These are phyloP conservation scores for Acrobasis consociella DNA, from an alignment of 2,888 invertebrate genomes.

Conservation along the genomic window DNA sequence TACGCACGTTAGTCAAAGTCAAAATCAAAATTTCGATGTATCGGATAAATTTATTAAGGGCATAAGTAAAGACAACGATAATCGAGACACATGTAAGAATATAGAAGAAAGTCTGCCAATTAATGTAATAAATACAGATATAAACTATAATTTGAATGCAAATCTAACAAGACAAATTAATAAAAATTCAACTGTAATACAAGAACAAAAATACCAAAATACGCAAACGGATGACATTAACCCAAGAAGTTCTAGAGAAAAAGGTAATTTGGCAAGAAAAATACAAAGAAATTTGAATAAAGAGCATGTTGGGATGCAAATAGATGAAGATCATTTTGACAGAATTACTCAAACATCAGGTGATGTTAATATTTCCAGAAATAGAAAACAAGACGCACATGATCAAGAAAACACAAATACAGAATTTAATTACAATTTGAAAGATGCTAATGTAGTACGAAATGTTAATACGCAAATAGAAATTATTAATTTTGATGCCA, in stretches of 20 bases:
- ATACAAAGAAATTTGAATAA: not conserved
- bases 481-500: not conserved
- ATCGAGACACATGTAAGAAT: not conserved
- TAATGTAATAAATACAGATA: not conserved
- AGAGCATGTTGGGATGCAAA: not conserved
- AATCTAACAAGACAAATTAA: not conserved
- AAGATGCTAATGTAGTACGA: not conserved
- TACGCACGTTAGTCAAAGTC: conserved; percentile 55
- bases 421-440: not conserved
- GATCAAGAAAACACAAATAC: not conserved
- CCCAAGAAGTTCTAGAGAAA: not conserved
- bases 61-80: not conserved
- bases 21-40: conserved; percentile 38
- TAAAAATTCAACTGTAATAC: not conserved
- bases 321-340: not conserved
- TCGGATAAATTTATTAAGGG: conserved; percentile 40
- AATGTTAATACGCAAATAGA: not conserved
- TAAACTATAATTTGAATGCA: not conserved
- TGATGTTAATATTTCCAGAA: not conserved
- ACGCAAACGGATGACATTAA: not conserved
- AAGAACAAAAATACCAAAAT: not conserved
- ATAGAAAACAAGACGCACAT: not conserved
- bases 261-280: not conserved
- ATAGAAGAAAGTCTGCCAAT: not conserved
- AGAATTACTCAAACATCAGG: not conserved